Evolutionary conservation across 1,140 invertebrate genomes (phyloP), one percentile per base, ranked within the genome.

Genomic region (Brachionus rotundiformis): DNA sequence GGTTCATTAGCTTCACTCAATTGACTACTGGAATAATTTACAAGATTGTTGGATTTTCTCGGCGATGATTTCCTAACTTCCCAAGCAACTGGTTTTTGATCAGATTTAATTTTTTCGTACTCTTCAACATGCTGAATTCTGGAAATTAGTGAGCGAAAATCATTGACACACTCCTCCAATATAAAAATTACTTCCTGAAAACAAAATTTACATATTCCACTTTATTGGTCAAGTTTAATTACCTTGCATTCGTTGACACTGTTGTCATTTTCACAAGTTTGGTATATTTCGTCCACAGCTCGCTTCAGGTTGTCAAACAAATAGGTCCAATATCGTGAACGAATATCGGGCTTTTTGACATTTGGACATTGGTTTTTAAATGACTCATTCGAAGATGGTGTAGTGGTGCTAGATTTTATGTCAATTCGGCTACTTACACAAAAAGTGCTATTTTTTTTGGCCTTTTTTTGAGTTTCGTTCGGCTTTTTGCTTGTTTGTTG

Each of bases 61-160:
- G 94, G 93, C 82, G 94, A 95, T 81, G 94, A 94, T 88, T 96
- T 97, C 82, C 94, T 90, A 29, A 97, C 92, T 89, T 97, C 95
- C 95, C 95, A 97, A 11, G 95, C 93, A 63, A 97, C 88, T 19
- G 94, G 94, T 54, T 92, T 92, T 3, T 94, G 93, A 77, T 95
- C 88, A 76, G 47, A 83, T 41, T 87, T 85, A 0, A 94, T 94
- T 86, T 93, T 93, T 86, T 97, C 95, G 86, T 94, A 96, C 73
- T 94, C 93, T 92, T 93, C 94, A 88, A 96, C 95, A 3, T 96
- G 89, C 85, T 93, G 91, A 84, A 97, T 92, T 92, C 94, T 95
- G 86, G 96, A 93, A 61, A 95, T 94, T 3, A 97, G 89, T 19
- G 94, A 94, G 85, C 94, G 93, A 85, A 98, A 97, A 87, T 98